Evolutionary conservation across 2,113 vertebrate genomes (phyloP).

Genomic region (Melanotaenia duboulayi): DNA sequence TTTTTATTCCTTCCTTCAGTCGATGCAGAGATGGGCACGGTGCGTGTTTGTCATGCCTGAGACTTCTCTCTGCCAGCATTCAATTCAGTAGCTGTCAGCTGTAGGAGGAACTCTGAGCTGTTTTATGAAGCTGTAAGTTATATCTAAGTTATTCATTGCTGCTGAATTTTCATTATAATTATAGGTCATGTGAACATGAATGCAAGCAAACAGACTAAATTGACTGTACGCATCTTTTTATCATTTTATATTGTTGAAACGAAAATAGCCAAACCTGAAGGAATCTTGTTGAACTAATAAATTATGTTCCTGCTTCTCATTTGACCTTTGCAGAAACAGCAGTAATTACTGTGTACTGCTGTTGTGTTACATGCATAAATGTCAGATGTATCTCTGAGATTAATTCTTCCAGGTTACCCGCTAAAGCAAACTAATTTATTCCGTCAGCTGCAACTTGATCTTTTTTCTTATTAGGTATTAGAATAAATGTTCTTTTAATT

Average conservation of each 20-base stretch:
- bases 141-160: background rate
- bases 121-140: background rate
- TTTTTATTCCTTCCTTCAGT: background rate
- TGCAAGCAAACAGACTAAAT: background rate
- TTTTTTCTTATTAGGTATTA: background rate
- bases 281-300: constrained; percentile 36
- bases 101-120: background rate
- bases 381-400: constrained; percentile 53
- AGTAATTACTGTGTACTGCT: constrained; percentile 46
- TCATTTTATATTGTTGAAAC: background rate
- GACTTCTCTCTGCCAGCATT: background rate
- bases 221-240: background rate
- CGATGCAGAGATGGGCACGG: constrained; percentile 36
- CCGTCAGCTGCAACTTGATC: constrained; percentile 38
- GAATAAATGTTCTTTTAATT: background rate
- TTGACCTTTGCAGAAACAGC: constrained; percentile 54
- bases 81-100: constrained; percentile 9
- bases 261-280: constrained; percentile 1
- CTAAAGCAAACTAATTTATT: constrained; percentile 68
- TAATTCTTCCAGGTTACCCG: constrained; percentile 30
- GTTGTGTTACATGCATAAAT: constrained; percentile 57
- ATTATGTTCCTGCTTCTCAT: constrained; percentile 33
- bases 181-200: background rate
- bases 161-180: background rate
- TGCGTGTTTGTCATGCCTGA: constrained; percentile 27